phyloP scores from a whole-genome alignment of 2,888 invertebrate genomes.

The Nasonia oneida region DNA sequence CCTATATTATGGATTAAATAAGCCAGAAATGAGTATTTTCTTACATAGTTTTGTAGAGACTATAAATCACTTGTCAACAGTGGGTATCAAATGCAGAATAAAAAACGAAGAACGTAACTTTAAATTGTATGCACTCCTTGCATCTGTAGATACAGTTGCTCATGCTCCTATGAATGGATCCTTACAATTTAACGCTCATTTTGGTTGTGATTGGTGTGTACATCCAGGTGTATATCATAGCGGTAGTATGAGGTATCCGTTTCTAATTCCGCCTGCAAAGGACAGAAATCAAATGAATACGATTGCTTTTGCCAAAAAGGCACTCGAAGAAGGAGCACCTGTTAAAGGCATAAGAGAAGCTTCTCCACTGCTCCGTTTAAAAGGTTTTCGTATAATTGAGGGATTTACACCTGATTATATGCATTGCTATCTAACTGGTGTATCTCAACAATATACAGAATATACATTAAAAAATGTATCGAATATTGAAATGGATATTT shows the following conservation, averaged over 20 bases:
- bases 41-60: too few species aligned
- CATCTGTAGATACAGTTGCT: too few species aligned
- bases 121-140: neutral
- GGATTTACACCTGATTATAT: too few species aligned
- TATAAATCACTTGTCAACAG: too few species aligned
- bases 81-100: neutral
- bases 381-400: constrained; percentile 54
- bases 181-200: neutral
- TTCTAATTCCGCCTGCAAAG: neutral
- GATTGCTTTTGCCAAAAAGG: too few species aligned
- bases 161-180: too few species aligned
- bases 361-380: neutral
- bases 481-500: constrained; percentile 8
- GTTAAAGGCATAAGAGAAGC: too few species aligned
- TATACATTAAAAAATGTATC: neutral
- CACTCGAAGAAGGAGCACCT: too few species aligned
- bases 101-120: constrained; percentile 54
- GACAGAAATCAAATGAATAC: neutral
- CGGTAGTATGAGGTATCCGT: neutral
- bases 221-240: neutral
- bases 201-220: constrained; percentile 61
- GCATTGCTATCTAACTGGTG: too few species aligned
- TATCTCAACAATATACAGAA: too few species aligned
- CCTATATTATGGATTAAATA: too few species aligned
- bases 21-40: too few species aligned